A percentile compares a stretch with the other conserved stretches of the same genome.
These are phyloP conservation scores for Brachylomia viminalis DNA, from an alignment of 2,888 invertebrate genomes.

Conservation along the genomic window DNA sequence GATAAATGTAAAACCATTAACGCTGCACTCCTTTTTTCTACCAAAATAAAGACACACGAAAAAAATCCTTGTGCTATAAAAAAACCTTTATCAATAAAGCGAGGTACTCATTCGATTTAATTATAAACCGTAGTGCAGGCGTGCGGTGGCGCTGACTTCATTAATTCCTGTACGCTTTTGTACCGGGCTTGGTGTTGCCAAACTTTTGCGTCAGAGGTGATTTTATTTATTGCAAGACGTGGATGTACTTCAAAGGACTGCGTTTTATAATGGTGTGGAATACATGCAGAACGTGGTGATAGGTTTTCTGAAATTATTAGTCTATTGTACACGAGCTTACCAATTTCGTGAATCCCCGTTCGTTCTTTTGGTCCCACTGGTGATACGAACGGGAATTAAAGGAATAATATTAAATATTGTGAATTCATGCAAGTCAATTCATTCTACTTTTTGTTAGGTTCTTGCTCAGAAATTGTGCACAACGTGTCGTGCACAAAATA, in stretches of 20 bases:
- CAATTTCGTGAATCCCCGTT: too few relatives aligned
- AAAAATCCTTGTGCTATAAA: background rate
- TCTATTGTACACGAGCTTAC: background rate
- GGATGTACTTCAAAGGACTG: background rate
- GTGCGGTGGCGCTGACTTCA: slow-evolving; percentile 41
- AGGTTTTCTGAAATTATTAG: background rate
- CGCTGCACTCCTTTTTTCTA: too few relatives aligned
- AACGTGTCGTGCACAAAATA: too few relatives aligned
- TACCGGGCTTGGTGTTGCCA: slow-evolving; percentile 42
- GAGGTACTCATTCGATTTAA: slow-evolving; percentile 60
- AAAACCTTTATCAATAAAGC: slow-evolving; percentile 29
- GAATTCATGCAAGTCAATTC: too few relatives aligned
- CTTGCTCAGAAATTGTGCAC: too few relatives aligned
- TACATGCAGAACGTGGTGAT: background rate
- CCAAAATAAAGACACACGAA: background rate
- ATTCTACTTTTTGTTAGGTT: too few relatives aligned
- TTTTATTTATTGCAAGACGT: slow-evolving; percentile 32
- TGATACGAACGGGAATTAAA: too few relatives aligned
- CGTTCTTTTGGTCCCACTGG: too few relatives aligned
- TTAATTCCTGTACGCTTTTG: slow-evolving; percentile 51
- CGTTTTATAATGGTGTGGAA: slow-evolving; percentile 14
- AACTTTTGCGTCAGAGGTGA: slow-evolving; percentile 1
- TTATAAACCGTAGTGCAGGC: slow-evolving; percentile 60
- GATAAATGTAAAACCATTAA: too few relatives aligned
- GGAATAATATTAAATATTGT: too few relatives aligned